Base-by-base conservation (phyloP, 1,140 invertebrate species). In the Chironomus tepperi region DNA sequence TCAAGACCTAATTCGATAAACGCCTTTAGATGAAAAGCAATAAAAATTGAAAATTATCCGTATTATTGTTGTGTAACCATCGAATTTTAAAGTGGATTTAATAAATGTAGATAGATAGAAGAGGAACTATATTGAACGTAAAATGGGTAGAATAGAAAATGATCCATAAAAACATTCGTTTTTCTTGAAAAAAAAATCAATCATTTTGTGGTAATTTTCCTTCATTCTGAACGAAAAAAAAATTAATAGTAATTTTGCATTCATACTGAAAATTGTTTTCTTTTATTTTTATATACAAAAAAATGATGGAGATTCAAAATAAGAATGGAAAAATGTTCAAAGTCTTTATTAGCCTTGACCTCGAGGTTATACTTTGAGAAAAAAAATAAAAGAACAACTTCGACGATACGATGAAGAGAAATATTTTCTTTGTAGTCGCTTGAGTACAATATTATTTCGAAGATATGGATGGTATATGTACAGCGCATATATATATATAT, bases 201-300 rank as follows among this genome's bases (percentile, higher is more conserved):
- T 70, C 65, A 70, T 70, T 34, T 70, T 70, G 65, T 21, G 65
- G 65, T 70, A 70, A 21, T 18, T 70, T 70, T 70, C 19, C 10
- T 18, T 70, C 65, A 19, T 18, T 18, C 16, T 19, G n/a, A 19
- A 7, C 16, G 19, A 3, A 10, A 16, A 67, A 19, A 70, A 70
- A 70, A 70, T 67, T 70, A 70, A 70, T 70, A 70, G 65, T 70
- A 70, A 70, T 70, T 70, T 70, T 70, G 65, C 65, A 70, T 70
- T 70, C 16, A 15, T 57, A 57, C n/a, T 70, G 16, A 9, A 70
- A 70, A 70, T 21, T 18, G 65, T 70, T 57, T 70, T 70, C 16
- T 15, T 34, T 34, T 34, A 34, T 34, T 34, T 34, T 34, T 34
- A 34, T 34, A 34, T 34, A 34, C 24, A 70, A 16, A 3, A 70